Conservation (phyloP, 2,113 vertebrate genomes). For the Calyptomena viridis region DNA sequence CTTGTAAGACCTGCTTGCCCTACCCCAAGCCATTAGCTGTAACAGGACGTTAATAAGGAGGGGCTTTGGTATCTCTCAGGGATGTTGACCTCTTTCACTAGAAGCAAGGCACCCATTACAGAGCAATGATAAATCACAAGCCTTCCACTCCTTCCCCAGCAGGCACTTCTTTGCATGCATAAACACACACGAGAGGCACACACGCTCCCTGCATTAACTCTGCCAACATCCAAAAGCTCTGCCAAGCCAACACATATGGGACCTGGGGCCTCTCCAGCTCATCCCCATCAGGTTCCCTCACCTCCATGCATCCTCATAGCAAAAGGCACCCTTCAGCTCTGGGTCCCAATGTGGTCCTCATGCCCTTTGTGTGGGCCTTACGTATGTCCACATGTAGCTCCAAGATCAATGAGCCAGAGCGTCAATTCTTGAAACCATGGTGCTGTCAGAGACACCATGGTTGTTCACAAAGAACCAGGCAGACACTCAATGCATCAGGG, state of each 20-base stretch:
- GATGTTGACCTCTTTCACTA: slow-evolving; percentile 71
- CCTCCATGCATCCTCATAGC: not conserved
- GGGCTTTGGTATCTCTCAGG: slow-evolving; percentile 71
- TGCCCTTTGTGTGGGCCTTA: not conserved
- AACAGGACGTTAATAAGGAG: slow-evolving; percentile 78
- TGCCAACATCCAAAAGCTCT: slow-evolving; percentile 33
- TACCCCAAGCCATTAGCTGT: slow-evolving; percentile 76
- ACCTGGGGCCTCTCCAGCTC: not conserved
- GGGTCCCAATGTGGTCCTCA: not conserved
- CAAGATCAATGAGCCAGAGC: not conserved
- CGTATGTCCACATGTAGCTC: rapidly evolving
- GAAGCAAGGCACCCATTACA: slow-evolving; percentile 75
- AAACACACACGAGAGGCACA: slow-evolving; percentile 22
- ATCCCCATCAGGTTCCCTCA: not conserved
- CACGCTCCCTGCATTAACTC: slow-evolving; percentile 1
- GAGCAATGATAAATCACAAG: slow-evolving; percentile 77
- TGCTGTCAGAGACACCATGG: not conserved
- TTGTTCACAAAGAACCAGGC: not conserved
- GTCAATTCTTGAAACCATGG: not conserved
- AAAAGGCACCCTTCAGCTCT: not conserved
- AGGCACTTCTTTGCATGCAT: slow-evolving; percentile 72
- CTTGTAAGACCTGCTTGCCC: slow-evolving; percentile 75
- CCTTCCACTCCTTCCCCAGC: slow-evolving; percentile 69
- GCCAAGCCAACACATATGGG: rapidly evolving
- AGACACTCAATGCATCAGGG: not conserved